A percentile compares a stretch with the other conserved stretches of the same genome.
These are phyloP conservation scores for Paedocypris sp. DNA, from an alignment of 2,113 vertebrate genomes.

Conservation along the genomic window DNA sequence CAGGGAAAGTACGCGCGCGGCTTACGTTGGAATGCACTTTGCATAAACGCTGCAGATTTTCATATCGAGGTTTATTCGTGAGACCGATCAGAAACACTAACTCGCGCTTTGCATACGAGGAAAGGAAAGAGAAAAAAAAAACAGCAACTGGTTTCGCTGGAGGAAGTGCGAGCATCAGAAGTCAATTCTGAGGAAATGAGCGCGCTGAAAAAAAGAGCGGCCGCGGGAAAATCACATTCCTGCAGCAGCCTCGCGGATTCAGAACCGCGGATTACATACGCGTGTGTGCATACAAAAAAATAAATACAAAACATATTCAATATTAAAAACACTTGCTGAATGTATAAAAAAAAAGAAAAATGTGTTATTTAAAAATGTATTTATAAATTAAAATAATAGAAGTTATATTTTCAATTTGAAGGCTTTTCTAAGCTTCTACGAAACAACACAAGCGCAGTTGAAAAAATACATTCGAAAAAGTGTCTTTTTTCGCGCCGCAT, in stretches of 20 bases:
- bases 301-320: too few relatives aligned
- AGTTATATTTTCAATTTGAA: too few relatives aligned
- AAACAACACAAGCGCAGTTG: too few relatives aligned
- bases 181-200: background rate
- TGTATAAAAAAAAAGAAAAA: too few relatives aligned
- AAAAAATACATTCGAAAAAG: too few relatives aligned
- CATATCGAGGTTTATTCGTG: background rate
- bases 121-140: background rate
- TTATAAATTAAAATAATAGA: too few relatives aligned
- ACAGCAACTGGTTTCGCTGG: background rate
- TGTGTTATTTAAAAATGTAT: too few relatives aligned
- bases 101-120: background rate
- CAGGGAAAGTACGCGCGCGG: background rate
- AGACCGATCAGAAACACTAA: background rate
- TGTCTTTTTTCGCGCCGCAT: constrained; percentile 12
- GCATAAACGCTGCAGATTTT: constrained; percentile 16
- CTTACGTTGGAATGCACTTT: constrained; percentile 11
- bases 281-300: too few relatives aligned
- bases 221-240: too few relatives aligned
- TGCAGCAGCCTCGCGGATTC: background rate
- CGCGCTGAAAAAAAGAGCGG: background rate
- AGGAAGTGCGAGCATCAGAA: constrained; percentile 8
- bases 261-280: too few relatives aligned
- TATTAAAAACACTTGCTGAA: too few relatives aligned
- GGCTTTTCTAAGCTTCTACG: too few relatives aligned